These are phyloP conservation scores for Casuarius casuarius DNA, from an alignment of 2,113 vertebrate genomes.

Conservation along the genomic window DNA sequence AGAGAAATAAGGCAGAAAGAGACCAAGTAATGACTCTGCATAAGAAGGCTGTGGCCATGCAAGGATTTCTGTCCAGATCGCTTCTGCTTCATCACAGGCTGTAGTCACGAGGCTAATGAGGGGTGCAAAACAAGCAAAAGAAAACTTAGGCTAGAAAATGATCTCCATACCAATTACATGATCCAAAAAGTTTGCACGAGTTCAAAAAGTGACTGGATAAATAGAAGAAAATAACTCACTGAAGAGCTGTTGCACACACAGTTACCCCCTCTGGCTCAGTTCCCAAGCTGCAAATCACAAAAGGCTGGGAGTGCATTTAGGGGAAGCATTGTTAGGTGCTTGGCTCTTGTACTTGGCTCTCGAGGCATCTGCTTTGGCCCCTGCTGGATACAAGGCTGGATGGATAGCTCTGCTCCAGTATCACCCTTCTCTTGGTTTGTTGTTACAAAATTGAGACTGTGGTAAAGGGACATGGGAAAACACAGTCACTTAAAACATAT, in stretches of 20 bases:
- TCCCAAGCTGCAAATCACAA: not conserved
- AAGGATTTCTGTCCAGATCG: not conserved
- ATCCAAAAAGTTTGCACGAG: not conserved
- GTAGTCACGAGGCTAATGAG: not conserved
- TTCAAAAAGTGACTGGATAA: not conserved
- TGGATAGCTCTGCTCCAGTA: not conserved
- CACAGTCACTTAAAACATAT: not conserved
- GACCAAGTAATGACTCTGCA: not conserved
- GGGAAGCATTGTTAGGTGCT: not conserved
- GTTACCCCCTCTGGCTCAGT: not conserved
- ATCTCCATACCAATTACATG: rapidly evolving
- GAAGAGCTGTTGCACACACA: not conserved
- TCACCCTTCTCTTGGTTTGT: not conserved
- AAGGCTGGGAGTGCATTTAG: not conserved
- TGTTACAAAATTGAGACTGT: not conserved
- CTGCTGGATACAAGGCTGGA: not conserved
- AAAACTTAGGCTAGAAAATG: not conserved
- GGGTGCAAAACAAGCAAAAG: not conserved
- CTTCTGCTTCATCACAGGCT: not conserved
- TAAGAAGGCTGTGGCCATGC: not conserved
- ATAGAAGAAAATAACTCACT: not conserved
- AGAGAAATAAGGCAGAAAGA: not conserved
- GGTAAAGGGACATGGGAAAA: not conserved
- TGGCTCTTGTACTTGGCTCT: not conserved
- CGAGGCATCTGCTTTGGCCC: not conserved